A percentile compares a stretch with the other conserved stretches of the same genome.
Evolutionary conservation across 1,140 invertebrate genomes (phyloP).

Genomic region (Adelges cooleyi): DNA sequence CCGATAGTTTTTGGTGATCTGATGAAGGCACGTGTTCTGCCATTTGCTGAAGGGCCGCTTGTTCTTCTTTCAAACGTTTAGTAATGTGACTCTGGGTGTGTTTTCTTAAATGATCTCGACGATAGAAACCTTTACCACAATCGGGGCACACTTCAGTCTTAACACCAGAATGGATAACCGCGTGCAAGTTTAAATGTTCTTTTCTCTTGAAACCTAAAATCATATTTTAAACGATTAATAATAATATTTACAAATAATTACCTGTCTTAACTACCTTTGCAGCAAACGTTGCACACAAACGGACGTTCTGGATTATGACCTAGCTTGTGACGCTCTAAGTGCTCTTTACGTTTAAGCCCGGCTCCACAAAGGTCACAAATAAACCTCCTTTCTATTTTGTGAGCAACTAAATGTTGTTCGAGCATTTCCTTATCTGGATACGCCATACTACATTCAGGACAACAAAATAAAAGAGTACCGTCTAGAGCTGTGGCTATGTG

Average conservation of each 20-base stretch:
- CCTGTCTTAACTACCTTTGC: slow-evolving; percentile 42
- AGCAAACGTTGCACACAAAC: slow-evolving; percentile 61
- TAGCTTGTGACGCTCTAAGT: slow-evolving; percentile 63
- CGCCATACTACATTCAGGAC: slow-evolving; percentile 66
- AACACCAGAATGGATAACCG: slow-evolving; percentile 66
- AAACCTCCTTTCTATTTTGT: slow-evolving; percentile 61
- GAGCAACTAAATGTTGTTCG: slow-evolving; percentile 59
- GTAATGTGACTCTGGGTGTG: slow-evolving; percentile 56
- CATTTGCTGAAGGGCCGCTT: slow-evolving; percentile 32
- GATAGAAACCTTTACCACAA: slow-evolving; percentile 66
- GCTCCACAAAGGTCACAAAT: slow-evolving; percentile 50
- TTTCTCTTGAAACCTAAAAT: slow-evolving; percentile 57
- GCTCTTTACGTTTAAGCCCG: slow-evolving; percentile 65
- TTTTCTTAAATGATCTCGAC: slow-evolving; percentile 60
- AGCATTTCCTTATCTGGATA: slow-evolving; percentile 63
- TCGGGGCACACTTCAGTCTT: slow-evolving; percentile 56
- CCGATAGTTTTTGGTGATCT: slow-evolving; percentile 29
- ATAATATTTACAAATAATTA: not conserved
- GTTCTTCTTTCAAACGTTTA: slow-evolving; percentile 54
- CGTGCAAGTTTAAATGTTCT: slow-evolving; percentile 66
- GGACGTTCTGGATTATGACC: slow-evolving; percentile 67
- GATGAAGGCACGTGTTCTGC: slow-evolving; percentile 14
- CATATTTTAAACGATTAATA: not conserved
- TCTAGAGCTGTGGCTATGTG: slow-evolving; percentile 58
- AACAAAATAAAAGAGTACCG: slow-evolving; percentile 59